Conservation (phyloP, 2,113 vertebrate genomes). For the Protobothrops flavoviridis region DNA sequence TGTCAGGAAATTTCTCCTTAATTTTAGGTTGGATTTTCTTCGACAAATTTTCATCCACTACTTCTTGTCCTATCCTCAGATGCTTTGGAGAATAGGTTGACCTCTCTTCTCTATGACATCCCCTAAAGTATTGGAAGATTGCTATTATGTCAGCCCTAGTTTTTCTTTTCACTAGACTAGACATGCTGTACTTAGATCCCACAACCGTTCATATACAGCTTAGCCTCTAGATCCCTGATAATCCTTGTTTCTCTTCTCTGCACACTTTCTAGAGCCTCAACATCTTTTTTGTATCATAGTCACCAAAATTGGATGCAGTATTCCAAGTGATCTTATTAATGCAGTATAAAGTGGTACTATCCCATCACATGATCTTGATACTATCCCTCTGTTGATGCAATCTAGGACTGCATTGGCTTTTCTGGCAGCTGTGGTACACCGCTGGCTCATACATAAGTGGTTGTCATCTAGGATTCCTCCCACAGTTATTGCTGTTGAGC, state of each 20-base stretch:
- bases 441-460: background rate
- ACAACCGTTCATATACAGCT: background rate
- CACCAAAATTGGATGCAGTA: background rate
- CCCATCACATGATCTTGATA: background rate
- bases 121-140: background rate
- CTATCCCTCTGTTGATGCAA: background rate
- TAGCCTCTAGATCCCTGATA: background rate
- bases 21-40: background rate
- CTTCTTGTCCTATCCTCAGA: background rate
- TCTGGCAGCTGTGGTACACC: background rate
- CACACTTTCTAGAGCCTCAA: background rate
- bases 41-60: too few species aligned
- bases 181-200: background rate
- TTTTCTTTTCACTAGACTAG: background rate
- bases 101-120: background rate
- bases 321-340: background rate
- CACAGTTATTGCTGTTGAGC: background rate
- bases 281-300: background rate
- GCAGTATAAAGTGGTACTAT: background rate
- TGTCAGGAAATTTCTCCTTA: background rate
- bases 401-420: background rate
- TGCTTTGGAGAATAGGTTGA: background rate
- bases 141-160: background rate
- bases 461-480: background rate
- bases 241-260: background rate